These are phyloP conservation scores for Mythimna albipuncta DNA, from an alignment of 2,888 invertebrate genomes.

Conservation along the genomic window DNA sequence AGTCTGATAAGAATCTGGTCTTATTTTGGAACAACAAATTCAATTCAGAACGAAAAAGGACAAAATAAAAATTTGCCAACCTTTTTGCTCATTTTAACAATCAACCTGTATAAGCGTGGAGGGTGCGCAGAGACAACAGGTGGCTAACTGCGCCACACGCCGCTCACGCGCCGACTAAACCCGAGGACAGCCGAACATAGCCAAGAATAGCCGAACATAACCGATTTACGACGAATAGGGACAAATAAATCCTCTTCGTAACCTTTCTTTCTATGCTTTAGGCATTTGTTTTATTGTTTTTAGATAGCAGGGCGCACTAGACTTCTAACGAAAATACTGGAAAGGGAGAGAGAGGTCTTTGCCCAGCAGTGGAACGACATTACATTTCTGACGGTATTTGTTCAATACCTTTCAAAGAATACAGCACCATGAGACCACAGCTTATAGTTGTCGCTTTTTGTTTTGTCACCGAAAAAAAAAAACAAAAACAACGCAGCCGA, in stretches of 20 bases:
- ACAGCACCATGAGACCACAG: neutral
- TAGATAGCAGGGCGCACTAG: neutral
- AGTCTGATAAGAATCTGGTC: neutral
- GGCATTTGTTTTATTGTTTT: neutral
- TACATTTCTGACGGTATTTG: too few species aligned
- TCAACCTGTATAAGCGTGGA: constrained; percentile 68
- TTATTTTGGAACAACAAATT: accelerated
- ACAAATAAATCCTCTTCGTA: constrained; percentile 36
- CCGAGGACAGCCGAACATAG: constrained; percentile 37
- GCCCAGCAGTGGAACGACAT: too few species aligned
- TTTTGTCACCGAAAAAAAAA: constrained; percentile 13
- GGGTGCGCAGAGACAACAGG: constrained; percentile 76
- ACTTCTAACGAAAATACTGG: neutral
- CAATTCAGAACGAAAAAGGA: neutral
- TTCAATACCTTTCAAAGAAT: neutral
- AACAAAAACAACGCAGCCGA: constrained; percentile 16
- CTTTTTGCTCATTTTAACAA: constrained; percentile 4
- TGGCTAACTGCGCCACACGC: constrained; percentile 68
- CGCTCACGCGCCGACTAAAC: constrained; percentile 67
- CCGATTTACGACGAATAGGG: constrained; percentile 44
- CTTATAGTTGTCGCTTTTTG: neutral
- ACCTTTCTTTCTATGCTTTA: constrained; percentile 33
- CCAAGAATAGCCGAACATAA: constrained; percentile 39
- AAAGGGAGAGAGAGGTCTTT: too few species aligned
- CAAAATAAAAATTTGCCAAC: neutral